Conservation (phyloP, 2,888 invertebrate genomes). For the Ennomos erosarius region DNA sequence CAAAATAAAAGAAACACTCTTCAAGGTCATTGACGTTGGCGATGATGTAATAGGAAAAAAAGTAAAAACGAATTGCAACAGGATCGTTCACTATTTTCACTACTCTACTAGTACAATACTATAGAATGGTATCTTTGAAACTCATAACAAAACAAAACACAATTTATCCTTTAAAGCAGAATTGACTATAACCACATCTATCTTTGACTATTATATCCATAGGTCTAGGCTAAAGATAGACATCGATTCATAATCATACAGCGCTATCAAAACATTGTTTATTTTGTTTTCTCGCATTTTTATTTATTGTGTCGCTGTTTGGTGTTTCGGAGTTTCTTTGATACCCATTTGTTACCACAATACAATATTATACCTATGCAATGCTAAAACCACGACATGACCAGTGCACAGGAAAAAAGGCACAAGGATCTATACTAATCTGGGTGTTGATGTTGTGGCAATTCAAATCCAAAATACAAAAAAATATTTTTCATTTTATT, state of each 20-base stretch:
- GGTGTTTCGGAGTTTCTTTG: constrained; percentile 1
- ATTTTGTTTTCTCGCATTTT: constrained; percentile 1
- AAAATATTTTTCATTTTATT: too few species aligned
- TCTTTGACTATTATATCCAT: too few species aligned
- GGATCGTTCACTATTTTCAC: not conserved
- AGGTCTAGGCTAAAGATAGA: too few species aligned
- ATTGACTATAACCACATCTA: constrained; percentile 13
- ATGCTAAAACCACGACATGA: too few species aligned
- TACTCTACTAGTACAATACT: too few species aligned
- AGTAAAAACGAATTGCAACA: constrained; percentile 1
- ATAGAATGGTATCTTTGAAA: too few species aligned
- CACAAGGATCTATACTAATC: too few species aligned
- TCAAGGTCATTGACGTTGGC: not conserved
- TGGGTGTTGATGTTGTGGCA: too few species aligned
- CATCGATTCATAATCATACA: constrained; percentile 1
- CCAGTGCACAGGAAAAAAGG: too few species aligned
- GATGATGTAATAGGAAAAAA: constrained; percentile 2
- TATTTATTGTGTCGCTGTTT: constrained; percentile 3
- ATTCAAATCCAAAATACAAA: too few species aligned
- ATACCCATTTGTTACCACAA: constrained; percentile 7
- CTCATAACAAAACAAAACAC: too few species aligned
- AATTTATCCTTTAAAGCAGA: constrained; percentile 7
- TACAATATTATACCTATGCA: constrained; percentile 7
- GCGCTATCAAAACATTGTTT: constrained; percentile 3
- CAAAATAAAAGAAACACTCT: constrained; percentile 3